Percentiles rank a stretch among this genome's conserved stretches.
phyloP scores from a whole-genome alignment of 2,888 invertebrate genomes.

The Drosophila paramelanica region DNA sequence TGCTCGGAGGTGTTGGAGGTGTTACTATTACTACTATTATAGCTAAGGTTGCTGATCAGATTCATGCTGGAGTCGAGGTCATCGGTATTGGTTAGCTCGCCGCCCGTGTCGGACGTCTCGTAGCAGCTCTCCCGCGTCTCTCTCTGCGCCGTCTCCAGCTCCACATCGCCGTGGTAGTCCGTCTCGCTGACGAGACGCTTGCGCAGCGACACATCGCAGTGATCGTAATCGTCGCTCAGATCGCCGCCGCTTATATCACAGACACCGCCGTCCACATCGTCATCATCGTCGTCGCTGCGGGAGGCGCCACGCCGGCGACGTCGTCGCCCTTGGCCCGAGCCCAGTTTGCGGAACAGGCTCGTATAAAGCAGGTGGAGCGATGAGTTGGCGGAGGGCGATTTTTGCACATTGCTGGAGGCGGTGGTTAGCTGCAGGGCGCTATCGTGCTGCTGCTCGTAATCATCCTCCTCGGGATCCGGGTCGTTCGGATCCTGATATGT shows the following conservation, averaged over 20 bases:
- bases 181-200: slow-evolving; percentile 74
- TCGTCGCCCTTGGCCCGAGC: slow-evolving; percentile 61
- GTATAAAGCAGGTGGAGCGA: slow-evolving; percentile 81
- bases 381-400: slow-evolving; percentile 79
- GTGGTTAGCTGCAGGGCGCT: slow-evolving; percentile 71
- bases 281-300: slow-evolving; percentile 27
- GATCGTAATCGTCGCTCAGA: slow-evolving; percentile 83
- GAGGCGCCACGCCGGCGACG: slow-evolving; percentile 61
- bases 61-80: slow-evolving; percentile 84
- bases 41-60: slow-evolving; percentile 84
- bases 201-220: slow-evolving; percentile 70
- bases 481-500: slow-evolving; percentile 41
- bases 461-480: slow-evolving; percentile 46
- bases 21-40: slow-evolving; percentile 85
- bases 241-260: slow-evolving; percentile 83
- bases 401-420: slow-evolving; percentile 58
- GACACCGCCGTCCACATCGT: slow-evolving; percentile 77
- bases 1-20: slow-evolving; percentile 82
- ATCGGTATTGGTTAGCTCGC: slow-evolving; percentile 82
- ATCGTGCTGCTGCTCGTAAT: slow-evolving; percentile 65
- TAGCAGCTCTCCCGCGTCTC: slow-evolving; percentile 80
- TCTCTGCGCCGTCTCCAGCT: slow-evolving; percentile 61
- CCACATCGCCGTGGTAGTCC: slow-evolving; percentile 81
- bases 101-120: slow-evolving; percentile 84
- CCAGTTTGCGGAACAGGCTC: slow-evolving; percentile 78